Conservation (phyloP, 2,797 vertebrate species). For the Amblyopsis hoosieri region DNA sequence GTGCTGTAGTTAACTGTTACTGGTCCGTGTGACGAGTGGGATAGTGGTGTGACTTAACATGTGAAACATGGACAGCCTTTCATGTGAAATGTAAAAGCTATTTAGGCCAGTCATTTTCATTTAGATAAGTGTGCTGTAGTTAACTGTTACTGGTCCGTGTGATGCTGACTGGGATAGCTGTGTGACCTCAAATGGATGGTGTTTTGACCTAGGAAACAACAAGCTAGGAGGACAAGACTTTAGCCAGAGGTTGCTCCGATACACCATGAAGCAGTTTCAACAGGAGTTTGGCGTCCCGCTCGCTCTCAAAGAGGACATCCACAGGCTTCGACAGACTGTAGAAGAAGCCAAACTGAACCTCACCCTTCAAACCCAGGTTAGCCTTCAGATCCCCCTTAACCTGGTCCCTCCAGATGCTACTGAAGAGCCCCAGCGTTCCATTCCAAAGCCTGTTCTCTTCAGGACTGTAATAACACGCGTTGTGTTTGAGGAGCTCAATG, state of each 20-base stretch:
- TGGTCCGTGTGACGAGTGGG: not conserved
- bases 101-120: not conserved
- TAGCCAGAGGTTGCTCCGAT: slow-evolving; percentile 91
- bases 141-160: not conserved
- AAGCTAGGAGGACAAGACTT: slow-evolving; percentile 98
- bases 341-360: slow-evolving; percentile 93
- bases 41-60: too few species aligned
- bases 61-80: too few species aligned
- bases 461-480: slow-evolving; percentile 80
- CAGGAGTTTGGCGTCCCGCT: slow-evolving; percentile 81
- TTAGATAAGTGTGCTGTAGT: not conserved
- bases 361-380: slow-evolving; percentile 78
- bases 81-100: too few species aligned
- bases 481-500: slow-evolving; percentile 90
- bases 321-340: slow-evolving; percentile 87
- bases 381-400: slow-evolving; percentile 78
- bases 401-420: slow-evolving; percentile 57
- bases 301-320: slow-evolving; percentile 89
- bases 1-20: not conserved
- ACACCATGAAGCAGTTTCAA: slow-evolving; percentile 79
- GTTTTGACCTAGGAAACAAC: slow-evolving; percentile 82
- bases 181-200: not conserved
- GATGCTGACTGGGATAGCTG: not conserved
- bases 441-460: slow-evolving; percentile 73
- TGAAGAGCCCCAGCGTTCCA: slow-evolving; percentile 24